A percentile compares a stretch with the other conserved stretches of the same genome.
phyloP scores from a whole-genome alignment of 2,113 vertebrate genomes.

The Colistium nudipinnis region DNA sequence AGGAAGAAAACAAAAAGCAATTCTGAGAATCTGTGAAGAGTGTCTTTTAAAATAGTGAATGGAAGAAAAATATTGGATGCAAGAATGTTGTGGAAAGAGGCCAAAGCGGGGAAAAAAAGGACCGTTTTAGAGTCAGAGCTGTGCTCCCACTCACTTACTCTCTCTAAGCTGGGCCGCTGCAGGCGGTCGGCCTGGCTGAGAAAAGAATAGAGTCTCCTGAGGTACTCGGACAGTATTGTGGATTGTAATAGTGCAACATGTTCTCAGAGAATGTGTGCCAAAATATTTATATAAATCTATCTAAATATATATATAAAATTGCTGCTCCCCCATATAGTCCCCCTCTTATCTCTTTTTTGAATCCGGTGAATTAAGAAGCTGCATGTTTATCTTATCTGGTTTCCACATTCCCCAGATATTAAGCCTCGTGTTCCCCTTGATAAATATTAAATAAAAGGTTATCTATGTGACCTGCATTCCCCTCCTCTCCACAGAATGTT shows the following conservation, averaged over 20 bases:
- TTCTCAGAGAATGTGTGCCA: slow-evolving; percentile 66
- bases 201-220: slow-evolving; percentile 59
- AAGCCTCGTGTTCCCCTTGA: slow-evolving; percentile 47
- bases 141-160: slow-evolving; percentile 66
- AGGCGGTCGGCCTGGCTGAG: slow-evolving; percentile 51
- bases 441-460: slow-evolving; percentile 47
- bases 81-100: slow-evolving; percentile 58
- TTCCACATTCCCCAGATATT: slow-evolving; percentile 74
- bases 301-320: slow-evolving; percentile 59
- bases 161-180: slow-evolving; percentile 62
- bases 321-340: slow-evolving; percentile 63
- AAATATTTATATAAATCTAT: slow-evolving; percentile 74
- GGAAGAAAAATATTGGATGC: slow-evolving; percentile 54
- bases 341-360: slow-evolving; percentile 24
- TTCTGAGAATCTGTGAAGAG: slow-evolving; percentile 59
- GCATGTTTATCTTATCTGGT: slow-evolving; percentile 69
- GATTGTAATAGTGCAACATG: slow-evolving; percentile 66
- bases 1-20: slow-evolving; percentile 10
- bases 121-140: slow-evolving; percentile 65
- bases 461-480: slow-evolving; percentile 59
- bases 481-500: slow-evolving; percentile 40
- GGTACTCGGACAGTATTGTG: slow-evolving; percentile 78
- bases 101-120: slow-evolving; percentile 17
- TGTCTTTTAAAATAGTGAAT: slow-evolving; percentile 35
- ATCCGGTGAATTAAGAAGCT: slow-evolving; percentile 62